Conservation (phyloP, 2,113 vertebrate genomes). For the Corydoras maculifer region DNA sequence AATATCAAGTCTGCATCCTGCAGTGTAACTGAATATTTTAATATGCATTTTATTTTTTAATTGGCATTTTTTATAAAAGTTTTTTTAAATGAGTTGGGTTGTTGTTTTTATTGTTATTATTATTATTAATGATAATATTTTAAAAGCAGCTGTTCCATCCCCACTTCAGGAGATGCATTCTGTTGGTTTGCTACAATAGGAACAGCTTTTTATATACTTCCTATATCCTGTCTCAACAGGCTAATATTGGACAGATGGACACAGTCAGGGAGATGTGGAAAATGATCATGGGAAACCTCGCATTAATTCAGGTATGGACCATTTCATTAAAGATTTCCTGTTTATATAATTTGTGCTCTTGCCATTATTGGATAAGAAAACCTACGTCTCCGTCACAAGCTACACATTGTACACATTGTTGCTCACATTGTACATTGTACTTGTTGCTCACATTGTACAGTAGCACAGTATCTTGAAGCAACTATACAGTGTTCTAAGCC, state of each 20-base stretch:
- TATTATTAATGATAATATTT: no score
- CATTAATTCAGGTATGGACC: constrained; percentile 87
- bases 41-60: not conserved
- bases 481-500: no score
- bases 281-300: constrained; percentile 95
- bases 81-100: no score
- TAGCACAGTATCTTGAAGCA: no score
- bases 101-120: not conserved
- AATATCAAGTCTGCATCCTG: not conserved
- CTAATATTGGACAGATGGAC: constrained; percentile 97
- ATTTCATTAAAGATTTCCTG: constrained; percentile 6
- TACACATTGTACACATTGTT: no score
- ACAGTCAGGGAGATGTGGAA: constrained; percentile 92
- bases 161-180: not conserved
- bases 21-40: not conserved
- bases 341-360: constrained; percentile 1
- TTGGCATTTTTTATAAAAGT: no score
- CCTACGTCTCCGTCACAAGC: no score
- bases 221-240: constrained; percentile 63
- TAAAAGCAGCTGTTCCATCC: not conserved
- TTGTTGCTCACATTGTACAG: no score
- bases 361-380: no score
- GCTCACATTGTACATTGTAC: no score
- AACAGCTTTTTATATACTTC: constrained; percentile 24
- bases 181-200: constrained; percentile 12